Percentiles rank a stretch among this genome's conserved stretches.
Evolutionary conservation across 2,888 invertebrate genomes (phyloP).

Genomic region (Protodeltote pygarga): DNA sequence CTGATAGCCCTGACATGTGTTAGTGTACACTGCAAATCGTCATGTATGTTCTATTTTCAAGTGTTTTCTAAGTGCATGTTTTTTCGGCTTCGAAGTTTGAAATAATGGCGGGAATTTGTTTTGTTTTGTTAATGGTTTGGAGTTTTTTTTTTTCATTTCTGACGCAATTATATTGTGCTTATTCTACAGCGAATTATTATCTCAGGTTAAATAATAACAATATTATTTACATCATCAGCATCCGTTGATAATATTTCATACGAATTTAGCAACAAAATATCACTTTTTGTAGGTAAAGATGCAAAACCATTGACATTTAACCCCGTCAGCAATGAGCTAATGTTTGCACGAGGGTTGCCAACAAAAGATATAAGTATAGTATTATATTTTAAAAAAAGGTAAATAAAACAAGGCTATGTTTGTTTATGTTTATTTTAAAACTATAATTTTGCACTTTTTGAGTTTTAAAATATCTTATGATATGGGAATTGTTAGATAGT

Average conservation of each 20-base stretch:
- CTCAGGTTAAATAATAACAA: no score
- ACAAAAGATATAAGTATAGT: no score
- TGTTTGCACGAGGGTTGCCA: no score
- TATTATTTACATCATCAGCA: neutral
- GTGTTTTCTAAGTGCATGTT: conserved; percentile 9
- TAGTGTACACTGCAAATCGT: conserved; percentile 70
- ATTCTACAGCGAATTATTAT: no score
- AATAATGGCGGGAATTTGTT: neutral
- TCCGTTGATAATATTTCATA: conserved; percentile 1
- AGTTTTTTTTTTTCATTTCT: neutral
- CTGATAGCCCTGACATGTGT: conserved; percentile 67
- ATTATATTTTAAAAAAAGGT: no score
- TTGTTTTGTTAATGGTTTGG: conserved; percentile 8
- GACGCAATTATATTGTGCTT: no score
- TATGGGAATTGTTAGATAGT: no score
- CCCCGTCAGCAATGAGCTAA: conserved; percentile 9
- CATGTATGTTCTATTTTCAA: conserved; percentile 69
- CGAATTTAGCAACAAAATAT: conserved; percentile 3
- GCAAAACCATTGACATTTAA: conserved; percentile 34
- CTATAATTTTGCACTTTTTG: no score
- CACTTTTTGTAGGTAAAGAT: conserved; percentile 17
- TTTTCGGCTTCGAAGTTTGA: neutral
- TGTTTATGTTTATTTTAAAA: no score
- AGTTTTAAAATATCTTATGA: no score
- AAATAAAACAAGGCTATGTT: no score